These are phyloP conservation scores for Pristiophorus japonicus DNA, from an alignment of 2,113 vertebrate species.

Conservation along the genomic window DNA sequence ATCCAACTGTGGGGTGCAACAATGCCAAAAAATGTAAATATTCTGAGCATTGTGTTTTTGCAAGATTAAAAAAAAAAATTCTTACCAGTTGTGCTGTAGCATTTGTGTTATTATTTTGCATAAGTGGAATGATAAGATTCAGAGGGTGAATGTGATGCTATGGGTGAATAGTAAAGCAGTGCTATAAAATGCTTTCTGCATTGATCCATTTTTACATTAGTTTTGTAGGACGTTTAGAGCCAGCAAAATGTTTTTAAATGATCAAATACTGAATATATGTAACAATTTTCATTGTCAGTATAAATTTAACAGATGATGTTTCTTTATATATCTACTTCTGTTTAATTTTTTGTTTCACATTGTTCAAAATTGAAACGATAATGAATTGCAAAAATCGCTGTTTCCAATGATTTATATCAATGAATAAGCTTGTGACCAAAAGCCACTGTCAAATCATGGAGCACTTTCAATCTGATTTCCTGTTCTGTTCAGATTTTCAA, in stretches of 20 bases:
- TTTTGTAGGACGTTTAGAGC: background rate
- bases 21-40: background rate
- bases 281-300: background rate
- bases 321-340: background rate
- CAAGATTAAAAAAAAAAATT: background rate
- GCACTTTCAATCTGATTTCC: background rate
- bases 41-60: background rate
- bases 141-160: background rate
- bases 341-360: background rate
- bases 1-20: constrained; percentile 10
- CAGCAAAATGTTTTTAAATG: background rate
- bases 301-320: background rate
- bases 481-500: background rate
- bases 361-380: background rate
- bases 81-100: background rate
- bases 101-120: background rate
- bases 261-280: background rate
- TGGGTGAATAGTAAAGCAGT: background rate
- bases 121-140: background rate
- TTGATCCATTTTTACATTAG: background rate
- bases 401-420: background rate
- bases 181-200: background rate
- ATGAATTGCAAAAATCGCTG: background rate
- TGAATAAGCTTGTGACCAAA: background rate
- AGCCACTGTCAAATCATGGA: background rate